Evolutionary conservation across 1,140 invertebrate genomes (phyloP).

Genomic region (Brachystomella parvula): DNA sequence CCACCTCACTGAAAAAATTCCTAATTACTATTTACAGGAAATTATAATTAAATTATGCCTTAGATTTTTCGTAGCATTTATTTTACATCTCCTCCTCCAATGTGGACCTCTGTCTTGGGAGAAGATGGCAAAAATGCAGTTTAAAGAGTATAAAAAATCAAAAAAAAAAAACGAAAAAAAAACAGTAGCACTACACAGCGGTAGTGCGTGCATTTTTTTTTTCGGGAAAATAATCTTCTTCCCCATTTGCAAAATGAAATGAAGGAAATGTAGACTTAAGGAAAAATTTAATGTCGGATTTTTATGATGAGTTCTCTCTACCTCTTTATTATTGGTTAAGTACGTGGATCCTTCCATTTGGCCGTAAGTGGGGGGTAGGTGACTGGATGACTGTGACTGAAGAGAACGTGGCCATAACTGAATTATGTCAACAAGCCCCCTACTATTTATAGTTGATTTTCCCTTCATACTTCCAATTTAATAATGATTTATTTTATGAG

Average conservation of each 20-base stretch:
- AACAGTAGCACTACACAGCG: too few species aligned
- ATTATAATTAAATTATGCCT: neutral
- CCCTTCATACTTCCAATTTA: conserved; percentile 37
- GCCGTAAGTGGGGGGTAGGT: neutral
- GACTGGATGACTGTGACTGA: neutral
- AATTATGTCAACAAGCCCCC: conserved; percentile 38
- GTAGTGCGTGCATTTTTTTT: too few species aligned
- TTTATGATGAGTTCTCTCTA: neutral
- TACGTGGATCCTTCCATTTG: neutral
- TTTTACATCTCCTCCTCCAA: conserved; percentile 1
- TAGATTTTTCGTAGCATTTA: neutral
- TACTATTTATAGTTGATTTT: conserved; percentile 38
- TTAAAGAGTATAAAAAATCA: neutral
- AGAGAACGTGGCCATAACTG: conserved; percentile 20
- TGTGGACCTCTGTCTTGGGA: neutral
- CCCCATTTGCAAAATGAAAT: neutral
- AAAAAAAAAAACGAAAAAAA: too few species aligned
- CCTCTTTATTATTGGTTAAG: neutral
- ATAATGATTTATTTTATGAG: conserved; percentile 40
- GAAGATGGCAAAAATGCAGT: neutral
- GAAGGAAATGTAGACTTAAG: neutral
- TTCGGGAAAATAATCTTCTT: neutral
- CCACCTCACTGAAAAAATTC: conserved; percentile 3
- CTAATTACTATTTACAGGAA: neutral
- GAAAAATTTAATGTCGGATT: neutral